Evolutionary conservation across 2,113 vertebrate genomes (phyloP), one percentile per base, ranked within the genome.

Genomic region (Meriones unguiculatus): DNA sequence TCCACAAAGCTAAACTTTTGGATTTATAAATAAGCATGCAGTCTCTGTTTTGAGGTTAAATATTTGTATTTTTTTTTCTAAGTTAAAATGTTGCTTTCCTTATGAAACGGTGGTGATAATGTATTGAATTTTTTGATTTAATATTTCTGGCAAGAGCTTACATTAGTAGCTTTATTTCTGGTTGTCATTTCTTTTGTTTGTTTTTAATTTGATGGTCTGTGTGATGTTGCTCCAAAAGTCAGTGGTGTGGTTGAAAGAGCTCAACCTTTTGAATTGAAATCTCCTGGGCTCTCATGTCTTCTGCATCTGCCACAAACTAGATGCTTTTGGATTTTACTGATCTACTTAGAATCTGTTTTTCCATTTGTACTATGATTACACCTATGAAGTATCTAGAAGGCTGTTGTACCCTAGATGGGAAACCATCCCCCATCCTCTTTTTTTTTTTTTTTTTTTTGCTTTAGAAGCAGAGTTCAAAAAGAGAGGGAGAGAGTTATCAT

Each of bases 51-150:
- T 93, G 84, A 93, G 41, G 87, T n/a, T 52, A 24, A 46, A 38
- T 41, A 76, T 84, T 95, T 97, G 15, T 8, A 93, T 65, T 41
- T 18, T 84, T 18, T 84, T 62, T 94, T 84, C 59, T 91, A 35
- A 70, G 18, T 87, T 93, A 46, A 89, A 87, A 91, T 95, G 54
- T 32, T 18, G 7, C 30, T 93, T 94, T 89, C 90, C n/a, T 94
- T 93, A 87, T 75, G 20, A 95, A 95, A 94, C 65, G 14, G 5
- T 91, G 52, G 28, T 77, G 52, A 38, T 24, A 89, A 72, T 57
- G 85, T n/a, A 90, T 4, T 59, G 32, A 82, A 72, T 14, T 50
- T 76, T 93, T 91, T 82, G n/a, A 28, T 95, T 90, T 67, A 76
- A 85, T 59, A 9, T 89, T 95, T 86, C 87, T 76, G 88, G 13